Base-by-base conservation (phyloP, 2,888 invertebrate genomes). In the Halictus quadricinctus region DNA sequence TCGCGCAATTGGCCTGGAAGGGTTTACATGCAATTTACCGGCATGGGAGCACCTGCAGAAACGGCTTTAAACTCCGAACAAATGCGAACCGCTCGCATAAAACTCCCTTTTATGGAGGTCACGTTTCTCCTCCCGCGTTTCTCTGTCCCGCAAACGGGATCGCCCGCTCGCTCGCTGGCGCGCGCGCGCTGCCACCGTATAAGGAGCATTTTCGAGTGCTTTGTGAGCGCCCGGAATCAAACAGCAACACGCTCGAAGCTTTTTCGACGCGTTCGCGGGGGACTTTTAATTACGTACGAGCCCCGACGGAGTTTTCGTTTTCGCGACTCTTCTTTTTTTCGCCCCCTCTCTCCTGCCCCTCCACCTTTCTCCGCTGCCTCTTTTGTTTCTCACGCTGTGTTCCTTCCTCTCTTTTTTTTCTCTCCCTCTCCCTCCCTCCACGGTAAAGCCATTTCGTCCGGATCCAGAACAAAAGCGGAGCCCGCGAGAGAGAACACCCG, bases 101-200 rank as follows among this genome's bases (percentile, higher is more conserved):
- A 87, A 87, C 84, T 87, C 81, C 81, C 87, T 78, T 87, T 81
- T 85, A 87, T 80, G 81, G 82, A 85, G 87, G 76, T 87, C 85
- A 76, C 76, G 76, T 73, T 81, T 54, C 36, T 36, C 36, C 36
- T 66, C 66, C 36, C 66, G 18, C 66, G 15, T 58, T 10, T 58
- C 58, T 58, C 58, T 58, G 58, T 58, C 58, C 18, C 29, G 15
- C 64, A 12, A 29, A 29, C 64, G 1, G 64, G 15, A 43, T 70
- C 43, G 10, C 43, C n/a, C n/a, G 12, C 70, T 43, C 36, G 36
- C 36, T 29, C 29, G 29, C 29, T 29, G 0, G 36, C n/a, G 43
- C 50, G 25, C 41, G 25, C 60, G 18, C 58, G 41, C 70, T 72
- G n/a, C 54, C 8, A 13, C 72, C 75, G 83, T 83, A 83, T 75